These are phyloP conservation scores for Callorhinus ursinus DNA, from an alignment of 2,113 vertebrate species.

Conservation along the genomic window DNA sequence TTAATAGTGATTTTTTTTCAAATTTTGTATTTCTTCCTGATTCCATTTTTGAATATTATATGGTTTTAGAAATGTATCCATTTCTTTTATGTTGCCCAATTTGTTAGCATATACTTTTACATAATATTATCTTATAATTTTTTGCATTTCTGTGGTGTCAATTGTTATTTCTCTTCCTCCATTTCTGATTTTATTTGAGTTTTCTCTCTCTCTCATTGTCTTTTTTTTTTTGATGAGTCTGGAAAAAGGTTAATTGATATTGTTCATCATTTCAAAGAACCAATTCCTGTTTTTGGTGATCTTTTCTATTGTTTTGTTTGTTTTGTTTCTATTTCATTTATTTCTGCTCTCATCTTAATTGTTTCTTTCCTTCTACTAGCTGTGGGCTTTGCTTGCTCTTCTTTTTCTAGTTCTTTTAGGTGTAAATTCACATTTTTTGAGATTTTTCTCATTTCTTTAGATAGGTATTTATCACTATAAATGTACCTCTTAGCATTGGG, in stretches of 20 bases:
- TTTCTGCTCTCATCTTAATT: background rate
- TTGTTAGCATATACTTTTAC: background rate
- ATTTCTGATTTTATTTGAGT: background rate
- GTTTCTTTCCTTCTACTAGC: background rate
- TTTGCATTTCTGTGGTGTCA: background rate
- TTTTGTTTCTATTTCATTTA: background rate
- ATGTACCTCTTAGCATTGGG: background rate
- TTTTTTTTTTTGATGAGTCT: background rate
- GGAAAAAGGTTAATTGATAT: background rate
- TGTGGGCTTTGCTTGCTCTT: background rate
- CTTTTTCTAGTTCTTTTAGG: background rate
- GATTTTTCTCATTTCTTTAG: background rate
- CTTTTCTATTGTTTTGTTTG: background rate
- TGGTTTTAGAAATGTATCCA: background rate
- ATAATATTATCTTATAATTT: background rate
- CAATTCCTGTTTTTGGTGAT: background rate
- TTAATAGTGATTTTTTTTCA: background rate
- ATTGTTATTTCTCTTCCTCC: background rate
- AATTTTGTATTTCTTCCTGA: background rate
- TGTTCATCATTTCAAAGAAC: background rate
- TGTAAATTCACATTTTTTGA: background rate
- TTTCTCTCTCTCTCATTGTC: background rate
- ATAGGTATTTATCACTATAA: background rate
- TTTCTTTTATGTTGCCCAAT: background rate
- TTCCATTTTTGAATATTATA: background rate